Evolutionary conservation across 2,113 vertebrate genomes (phyloP), one percentile per base, ranked within the genome.

Genomic region (Lagopus muta): DNA sequence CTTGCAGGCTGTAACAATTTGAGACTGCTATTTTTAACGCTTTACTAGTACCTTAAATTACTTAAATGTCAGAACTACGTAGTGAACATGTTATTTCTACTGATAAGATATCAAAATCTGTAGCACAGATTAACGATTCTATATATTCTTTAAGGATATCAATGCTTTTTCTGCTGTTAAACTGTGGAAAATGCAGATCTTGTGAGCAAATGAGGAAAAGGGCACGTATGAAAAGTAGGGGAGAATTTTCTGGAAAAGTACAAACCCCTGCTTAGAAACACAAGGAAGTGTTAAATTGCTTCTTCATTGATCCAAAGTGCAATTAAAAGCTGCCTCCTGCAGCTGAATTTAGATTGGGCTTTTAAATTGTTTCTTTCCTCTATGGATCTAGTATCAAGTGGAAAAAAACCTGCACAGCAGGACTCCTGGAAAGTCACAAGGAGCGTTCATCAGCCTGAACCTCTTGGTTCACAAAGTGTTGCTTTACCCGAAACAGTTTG

Each of bases 321-420:
- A 95, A 91, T 94, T 97, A 96, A 89, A 94, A 91, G 54, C 85
- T 88, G 77, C 79, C 88, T 91, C 89, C 93, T 92, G 82, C 80
- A 75, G 88, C 57, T 95, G 64, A 93, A 86, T 89, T 91, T 92
- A 89, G 73, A 97, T 88, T 76, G 77, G 42, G 42, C 47, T 88
- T 90, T 90, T 50, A 74, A 64, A 80, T 80, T 91, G 79, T 82
- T 47, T 61, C 28, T 87, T 95, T 79, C n/a, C 54, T 28, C 25
- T 42, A 14, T 0, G 8, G 62, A 62, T 19, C 15, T 81, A 16
- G 47, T 65, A 86, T 57, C 42, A 74, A 93, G 73, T 69, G 82
- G 88, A 52, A 86, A 88, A 84, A 93, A 90, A 38, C 25, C 50
- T 82, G 55, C 60, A 42, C 45, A 76, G 86, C 38, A 64, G 50